phyloP scores from a whole-genome alignment of 2,888 invertebrate genomes.

The Dasysyrphus tricinctus region DNA sequence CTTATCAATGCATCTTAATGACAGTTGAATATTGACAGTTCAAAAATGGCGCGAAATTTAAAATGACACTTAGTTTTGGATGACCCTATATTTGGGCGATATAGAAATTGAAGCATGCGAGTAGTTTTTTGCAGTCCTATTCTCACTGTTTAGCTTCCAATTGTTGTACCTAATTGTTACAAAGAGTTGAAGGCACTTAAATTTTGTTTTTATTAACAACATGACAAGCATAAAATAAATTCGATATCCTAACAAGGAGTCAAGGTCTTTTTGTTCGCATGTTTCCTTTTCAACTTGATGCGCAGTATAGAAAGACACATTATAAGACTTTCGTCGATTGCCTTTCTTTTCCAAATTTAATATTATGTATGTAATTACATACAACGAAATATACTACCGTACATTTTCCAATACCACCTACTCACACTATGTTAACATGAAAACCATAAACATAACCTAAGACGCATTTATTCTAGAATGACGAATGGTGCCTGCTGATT shows the following conservation, averaged over 20 bases:
- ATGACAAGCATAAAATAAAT: no score
- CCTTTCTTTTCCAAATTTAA: background rate
- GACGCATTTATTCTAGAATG: constrained; percentile 5
- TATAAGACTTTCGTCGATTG: background rate
- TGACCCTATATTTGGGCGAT: no score
- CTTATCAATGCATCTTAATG: no score
- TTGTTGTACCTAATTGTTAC: no score
- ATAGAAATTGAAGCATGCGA: no score
- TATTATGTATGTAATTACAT: background rate
- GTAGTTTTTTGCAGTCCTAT: no score
- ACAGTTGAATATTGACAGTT: no score
- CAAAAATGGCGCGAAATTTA: no score
- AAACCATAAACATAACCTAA: constrained; percentile 25
- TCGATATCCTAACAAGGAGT: background rate
- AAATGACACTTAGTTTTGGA: no score
- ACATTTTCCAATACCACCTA: background rate
- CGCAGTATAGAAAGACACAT: background rate
- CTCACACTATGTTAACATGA: background rate
- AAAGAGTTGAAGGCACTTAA: no score
- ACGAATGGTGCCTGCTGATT: constrained; percentile 32
- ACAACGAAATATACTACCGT: background rate
- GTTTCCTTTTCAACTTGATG: background rate
- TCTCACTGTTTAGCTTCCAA: no score
- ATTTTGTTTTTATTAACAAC: no score
- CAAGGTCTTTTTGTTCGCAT: background rate